Evolutionary conservation across 2,797 vertebrate genomes (phyloP).

Genomic region (Micromesistius poutassou): DNA sequence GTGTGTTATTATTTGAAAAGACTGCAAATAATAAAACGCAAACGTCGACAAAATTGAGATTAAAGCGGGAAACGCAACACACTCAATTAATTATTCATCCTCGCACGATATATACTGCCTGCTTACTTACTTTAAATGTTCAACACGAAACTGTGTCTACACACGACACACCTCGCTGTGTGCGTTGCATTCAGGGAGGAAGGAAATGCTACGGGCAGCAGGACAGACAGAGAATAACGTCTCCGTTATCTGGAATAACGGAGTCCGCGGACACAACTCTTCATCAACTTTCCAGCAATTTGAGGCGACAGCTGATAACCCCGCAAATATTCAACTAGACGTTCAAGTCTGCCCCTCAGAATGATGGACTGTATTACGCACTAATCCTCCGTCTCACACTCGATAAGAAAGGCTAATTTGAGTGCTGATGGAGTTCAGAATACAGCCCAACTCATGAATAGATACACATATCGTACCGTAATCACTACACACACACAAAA

Average conservation of each 20-base stretch:
- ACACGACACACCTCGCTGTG: conserved; percentile 21
- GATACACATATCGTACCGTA: conserved; percentile 67
- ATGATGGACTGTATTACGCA: conserved; percentile 66
- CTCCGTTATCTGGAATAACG: conserved; percentile 56
- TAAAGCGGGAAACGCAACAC: not conserved
- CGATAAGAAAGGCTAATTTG: conserved; percentile 73
- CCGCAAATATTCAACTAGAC: conserved; percentile 61
- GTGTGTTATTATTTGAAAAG: not conserved
- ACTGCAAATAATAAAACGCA: not conserved
- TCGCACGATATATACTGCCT: not conserved
- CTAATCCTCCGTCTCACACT: conserved; percentile 71
- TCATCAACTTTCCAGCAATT: conserved; percentile 67
- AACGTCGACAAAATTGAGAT: not conserved
- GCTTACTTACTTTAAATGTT: not conserved
- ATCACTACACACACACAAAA: conserved; percentile 47
- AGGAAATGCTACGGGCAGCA: not conserved
- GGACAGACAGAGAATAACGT: conserved; percentile 24
- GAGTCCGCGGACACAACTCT: conserved; percentile 53
- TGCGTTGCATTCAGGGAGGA: conserved; percentile 37
- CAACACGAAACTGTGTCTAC: conserved; percentile 14
- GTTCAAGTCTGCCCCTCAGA: conserved; percentile 62
- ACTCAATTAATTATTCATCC: not conserved
- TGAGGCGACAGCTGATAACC: conserved; percentile 66
- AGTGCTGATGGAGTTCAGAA: conserved; percentile 66
- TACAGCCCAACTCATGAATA: conserved; percentile 62